Evolutionary conservation across 2,888 invertebrate species (phyloP).

Genomic region (Gymnocheta viridis): DNA sequence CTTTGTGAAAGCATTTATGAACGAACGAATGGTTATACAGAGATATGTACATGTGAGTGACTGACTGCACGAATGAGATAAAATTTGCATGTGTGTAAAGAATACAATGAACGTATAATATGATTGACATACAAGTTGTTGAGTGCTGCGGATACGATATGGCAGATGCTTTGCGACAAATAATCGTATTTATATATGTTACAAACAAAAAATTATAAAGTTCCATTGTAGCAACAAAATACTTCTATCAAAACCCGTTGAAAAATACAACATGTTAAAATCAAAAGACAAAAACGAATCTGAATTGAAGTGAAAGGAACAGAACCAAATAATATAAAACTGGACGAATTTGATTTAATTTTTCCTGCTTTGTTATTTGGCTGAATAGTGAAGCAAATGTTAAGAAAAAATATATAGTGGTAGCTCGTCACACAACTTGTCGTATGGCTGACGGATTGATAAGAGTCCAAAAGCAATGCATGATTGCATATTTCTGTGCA

Average conservation of each 20-base stretch:
- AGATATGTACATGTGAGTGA: no score
- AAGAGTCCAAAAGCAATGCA: no score
- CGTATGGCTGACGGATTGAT: background rate
- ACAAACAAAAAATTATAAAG: background rate
- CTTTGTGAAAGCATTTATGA: slow-evolving; percentile 13
- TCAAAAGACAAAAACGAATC: slow-evolving; percentile 32
- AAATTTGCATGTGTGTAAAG: slow-evolving; percentile 45
- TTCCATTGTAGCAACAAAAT: slow-evolving; percentile 45
- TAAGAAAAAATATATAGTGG: background rate
- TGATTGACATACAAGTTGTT: slow-evolving; percentile 69
- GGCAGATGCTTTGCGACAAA: slow-evolving; percentile 67
- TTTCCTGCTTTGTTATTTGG: slow-evolving; percentile 13
- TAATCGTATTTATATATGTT: slow-evolving; percentile 52
- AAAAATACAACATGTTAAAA: slow-evolving; percentile 15
- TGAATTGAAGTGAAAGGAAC: background rate
- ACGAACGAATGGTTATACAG: slow-evolving; percentile 44
- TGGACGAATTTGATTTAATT: slow-evolving; percentile 43
- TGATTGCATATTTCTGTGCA: background rate
- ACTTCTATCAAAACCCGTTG: slow-evolving; percentile 24
- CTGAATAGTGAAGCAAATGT: slow-evolving; percentile 23
- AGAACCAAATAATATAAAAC: slow-evolving; percentile 35
- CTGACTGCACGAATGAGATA: slow-evolving; percentile 69
- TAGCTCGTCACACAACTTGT: background rate
- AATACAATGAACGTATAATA: slow-evolving; percentile 61
- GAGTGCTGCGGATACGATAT: slow-evolving; percentile 71